Evolutionary conservation across 2,888 invertebrate genomes (phyloP).

Genomic region (Yponomeuta sedellus): DNA sequence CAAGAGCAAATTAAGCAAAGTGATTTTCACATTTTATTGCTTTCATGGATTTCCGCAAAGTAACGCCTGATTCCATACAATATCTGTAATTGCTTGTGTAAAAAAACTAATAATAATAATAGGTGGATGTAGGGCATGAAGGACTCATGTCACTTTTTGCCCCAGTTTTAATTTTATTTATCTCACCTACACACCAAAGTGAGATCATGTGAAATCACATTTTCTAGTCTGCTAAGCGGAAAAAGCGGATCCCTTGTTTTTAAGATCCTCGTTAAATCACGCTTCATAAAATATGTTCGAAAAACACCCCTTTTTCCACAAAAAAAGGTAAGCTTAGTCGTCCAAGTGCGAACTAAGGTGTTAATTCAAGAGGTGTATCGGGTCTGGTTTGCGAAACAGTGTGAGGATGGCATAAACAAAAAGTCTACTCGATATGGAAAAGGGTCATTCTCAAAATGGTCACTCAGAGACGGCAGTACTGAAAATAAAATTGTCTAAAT

Average conservation of each 20-base stretch:
- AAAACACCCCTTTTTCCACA: background rate
- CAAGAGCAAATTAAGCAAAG: too few species aligned
- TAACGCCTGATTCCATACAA: too few species aligned
- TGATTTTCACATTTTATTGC: too few species aligned
- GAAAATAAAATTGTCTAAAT: too few species aligned
- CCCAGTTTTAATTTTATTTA: too few species aligned
- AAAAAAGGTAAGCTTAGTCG: background rate
- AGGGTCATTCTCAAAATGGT: background rate
- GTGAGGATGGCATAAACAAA: background rate
- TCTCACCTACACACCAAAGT: background rate
- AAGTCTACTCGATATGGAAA: background rate
- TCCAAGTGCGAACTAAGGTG: background rate
- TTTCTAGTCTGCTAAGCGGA: background rate
- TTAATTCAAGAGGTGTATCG: background rate
- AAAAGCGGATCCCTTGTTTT: slow-evolving; percentile 1
- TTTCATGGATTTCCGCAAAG: too few species aligned
- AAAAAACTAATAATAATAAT: too few species aligned
- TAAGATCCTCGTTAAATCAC: background rate
- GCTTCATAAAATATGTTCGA: background rate
- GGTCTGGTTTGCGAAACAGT: background rate
- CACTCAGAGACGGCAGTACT: too few species aligned
- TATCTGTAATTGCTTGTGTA: too few species aligned
- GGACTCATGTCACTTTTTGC: too few species aligned
- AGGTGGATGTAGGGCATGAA: too few species aligned
- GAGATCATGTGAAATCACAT: background rate